Conservation (phyloP, 2,113 vertebrate species). For the Camarhynchus parvulus region DNA sequence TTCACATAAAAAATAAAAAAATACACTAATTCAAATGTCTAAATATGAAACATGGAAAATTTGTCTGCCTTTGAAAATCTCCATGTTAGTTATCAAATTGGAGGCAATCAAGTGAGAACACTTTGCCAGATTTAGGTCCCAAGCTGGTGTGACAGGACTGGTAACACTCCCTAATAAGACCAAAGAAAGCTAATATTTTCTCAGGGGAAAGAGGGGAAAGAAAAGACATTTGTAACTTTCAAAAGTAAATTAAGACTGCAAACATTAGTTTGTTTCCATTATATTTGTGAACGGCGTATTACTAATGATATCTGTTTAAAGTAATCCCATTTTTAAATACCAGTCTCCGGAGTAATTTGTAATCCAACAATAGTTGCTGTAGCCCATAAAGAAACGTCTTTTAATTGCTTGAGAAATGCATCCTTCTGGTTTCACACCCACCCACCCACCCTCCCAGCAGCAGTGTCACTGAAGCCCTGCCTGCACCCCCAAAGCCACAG, state of each 20-base stretch:
- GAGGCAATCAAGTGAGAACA: neutral
- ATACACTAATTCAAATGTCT: neutral
- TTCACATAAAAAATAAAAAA: neutral
- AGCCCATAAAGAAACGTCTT: neutral
- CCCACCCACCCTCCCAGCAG: neutral
- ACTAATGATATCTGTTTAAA: neutral
- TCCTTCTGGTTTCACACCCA: neutral
- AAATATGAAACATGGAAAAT: neutral
- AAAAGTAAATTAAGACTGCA: neutral
- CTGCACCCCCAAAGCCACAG: neutral
- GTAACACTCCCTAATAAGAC: neutral
- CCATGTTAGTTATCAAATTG: neutral
- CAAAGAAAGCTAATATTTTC: neutral
- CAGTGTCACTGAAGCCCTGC: neutral
- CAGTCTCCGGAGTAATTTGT: neutral
- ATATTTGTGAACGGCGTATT: neutral
- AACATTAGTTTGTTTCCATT: neutral
- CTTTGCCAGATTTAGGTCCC: neutral
- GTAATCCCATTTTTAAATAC: neutral
- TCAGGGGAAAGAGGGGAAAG: neutral
- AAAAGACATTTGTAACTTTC: neutral
- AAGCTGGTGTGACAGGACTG: neutral
- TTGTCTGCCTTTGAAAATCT: neutral
- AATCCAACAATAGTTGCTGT: neutral
- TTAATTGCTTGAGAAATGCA: neutral